Conservation (phyloP, 2,888 invertebrate species). For the Lasioglossum vierecki region DNA sequence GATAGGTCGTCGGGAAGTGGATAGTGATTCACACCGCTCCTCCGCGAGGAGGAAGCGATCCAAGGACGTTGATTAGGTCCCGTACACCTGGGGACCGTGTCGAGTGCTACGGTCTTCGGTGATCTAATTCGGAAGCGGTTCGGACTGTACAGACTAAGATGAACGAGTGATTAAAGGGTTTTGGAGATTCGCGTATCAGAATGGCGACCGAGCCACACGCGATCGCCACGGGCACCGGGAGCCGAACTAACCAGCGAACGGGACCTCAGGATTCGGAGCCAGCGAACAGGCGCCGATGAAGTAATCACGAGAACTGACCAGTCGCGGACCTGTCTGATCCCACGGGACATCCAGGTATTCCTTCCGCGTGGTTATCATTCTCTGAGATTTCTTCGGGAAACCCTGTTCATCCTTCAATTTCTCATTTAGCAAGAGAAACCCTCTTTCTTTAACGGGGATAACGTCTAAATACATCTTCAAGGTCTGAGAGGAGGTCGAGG, state of each 20-base stretch:
- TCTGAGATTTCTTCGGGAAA: not conserved
- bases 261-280: slow-evolving; percentile 64
- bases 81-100: not conserved
- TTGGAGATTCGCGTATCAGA: slow-evolving; percentile 44
- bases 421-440: not conserved
- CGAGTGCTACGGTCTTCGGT: slow-evolving; percentile 4
- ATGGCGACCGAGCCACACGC: slow-evolving; percentile 57
- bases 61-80: not conserved
- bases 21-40: slow-evolving; percentile 21
- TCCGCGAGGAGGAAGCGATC: slow-evolving; percentile 31
- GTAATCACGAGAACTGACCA: slow-evolving; percentile 64
- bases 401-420: not conserved
- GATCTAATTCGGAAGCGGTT: not conserved
- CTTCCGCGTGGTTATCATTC: slow-evolving; percentile 53
- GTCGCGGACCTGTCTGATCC: slow-evolving; percentile 68
- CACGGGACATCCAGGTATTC: slow-evolving; percentile 68
- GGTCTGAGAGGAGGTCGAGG: not conserved
- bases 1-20: not conserved
- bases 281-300: slow-evolving; percentile 63
- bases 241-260: slow-evolving; percentile 50
- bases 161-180: slow-evolving; percentile 3
- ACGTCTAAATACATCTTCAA: not conserved
- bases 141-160: not conserved
- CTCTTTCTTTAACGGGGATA: not conserved
- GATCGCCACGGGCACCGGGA: slow-evolving; percentile 47